A percentile compares a stretch with the other conserved stretches of the same genome.
These are phyloP conservation scores for Cataglyphis livida DNA, from an alignment of 2,888 invertebrate species.

Conservation along the genomic window DNA sequence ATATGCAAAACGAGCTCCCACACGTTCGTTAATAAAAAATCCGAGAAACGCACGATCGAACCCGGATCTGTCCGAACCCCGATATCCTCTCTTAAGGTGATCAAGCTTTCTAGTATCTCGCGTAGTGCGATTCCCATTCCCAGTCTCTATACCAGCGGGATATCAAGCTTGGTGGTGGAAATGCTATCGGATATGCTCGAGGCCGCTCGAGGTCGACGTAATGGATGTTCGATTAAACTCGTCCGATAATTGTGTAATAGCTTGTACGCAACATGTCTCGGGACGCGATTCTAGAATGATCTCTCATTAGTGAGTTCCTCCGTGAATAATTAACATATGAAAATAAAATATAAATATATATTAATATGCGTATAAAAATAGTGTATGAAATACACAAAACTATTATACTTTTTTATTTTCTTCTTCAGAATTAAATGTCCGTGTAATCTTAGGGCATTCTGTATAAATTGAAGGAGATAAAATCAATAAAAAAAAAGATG, in stretches of 20 bases:
- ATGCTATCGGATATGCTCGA: constrained; percentile 20
- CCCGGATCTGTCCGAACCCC: constrained; percentile 65
- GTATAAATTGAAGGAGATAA: background rate
- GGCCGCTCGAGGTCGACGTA: constrained; percentile 24
- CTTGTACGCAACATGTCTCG: background rate
- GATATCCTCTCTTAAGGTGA: constrained; percentile 33
- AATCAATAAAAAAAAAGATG: background rate
- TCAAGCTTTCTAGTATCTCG: constrained; percentile 54
- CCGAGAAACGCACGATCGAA: constrained; percentile 56
- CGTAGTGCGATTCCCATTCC: background rate
- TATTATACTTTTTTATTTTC: background rate
- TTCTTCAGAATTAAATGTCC: background rate
- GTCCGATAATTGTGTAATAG: constrained; percentile 12
- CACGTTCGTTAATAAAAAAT: constrained; percentile 59
- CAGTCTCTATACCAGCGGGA: background rate
- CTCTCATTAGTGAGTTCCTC: background rate
- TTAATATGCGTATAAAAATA: background rate
- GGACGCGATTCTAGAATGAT: background rate
- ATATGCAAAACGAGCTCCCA: constrained; percentile 62
- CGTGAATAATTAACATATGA: constrained; percentile 40
- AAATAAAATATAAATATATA: background rate
- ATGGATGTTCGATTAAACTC: constrained; percentile 29
- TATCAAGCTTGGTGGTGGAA: constrained; percentile 38
- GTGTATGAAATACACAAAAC: background rate
- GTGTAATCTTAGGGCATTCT: background rate